Conservation (phyloP, 2,113 vertebrate genomes). For the Phylloscopus whistleri region DNA sequence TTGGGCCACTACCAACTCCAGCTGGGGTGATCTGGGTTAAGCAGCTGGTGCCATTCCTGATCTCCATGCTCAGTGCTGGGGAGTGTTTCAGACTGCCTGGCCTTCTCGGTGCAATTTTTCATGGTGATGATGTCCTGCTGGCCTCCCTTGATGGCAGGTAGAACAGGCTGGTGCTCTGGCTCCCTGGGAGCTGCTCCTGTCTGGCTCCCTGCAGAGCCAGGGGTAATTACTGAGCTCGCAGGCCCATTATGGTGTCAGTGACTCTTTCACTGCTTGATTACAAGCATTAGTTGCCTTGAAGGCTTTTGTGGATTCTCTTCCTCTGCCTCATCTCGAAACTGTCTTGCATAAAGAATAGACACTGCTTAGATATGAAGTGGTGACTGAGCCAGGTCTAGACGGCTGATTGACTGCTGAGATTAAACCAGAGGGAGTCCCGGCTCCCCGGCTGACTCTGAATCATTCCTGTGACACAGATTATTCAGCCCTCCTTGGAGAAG, state of each 20-base stretch:
- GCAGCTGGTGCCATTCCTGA: not conserved
- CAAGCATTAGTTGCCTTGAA: not conserved
- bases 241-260: not conserved
- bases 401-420: not conserved
- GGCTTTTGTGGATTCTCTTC: constrained; percentile 44
- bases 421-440: not conserved
- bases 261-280: constrained; percentile 16
- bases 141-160: not conserved
- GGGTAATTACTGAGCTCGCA: not conserved
- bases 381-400: constrained; percentile 46
- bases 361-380: constrained; percentile 12
- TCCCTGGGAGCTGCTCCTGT: not conserved
- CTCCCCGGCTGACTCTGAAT: not conserved
- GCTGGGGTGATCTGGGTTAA: not conserved
- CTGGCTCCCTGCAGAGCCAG: not conserved
- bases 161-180: constrained; percentile 21
- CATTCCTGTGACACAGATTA: constrained; percentile 65
- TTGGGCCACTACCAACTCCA: not conserved
- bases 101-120: not conserved
- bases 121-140: not conserved
- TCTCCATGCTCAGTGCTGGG: fast-evolving
- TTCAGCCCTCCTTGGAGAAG: constrained; percentile 68
- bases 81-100: not conserved
- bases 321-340: constrained; percentile 44
- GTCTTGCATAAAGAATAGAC: constrained; percentile 18